Base-by-base conservation (phyloP, 2,888 invertebrate genomes). In the Abscondita cerata region DNA sequence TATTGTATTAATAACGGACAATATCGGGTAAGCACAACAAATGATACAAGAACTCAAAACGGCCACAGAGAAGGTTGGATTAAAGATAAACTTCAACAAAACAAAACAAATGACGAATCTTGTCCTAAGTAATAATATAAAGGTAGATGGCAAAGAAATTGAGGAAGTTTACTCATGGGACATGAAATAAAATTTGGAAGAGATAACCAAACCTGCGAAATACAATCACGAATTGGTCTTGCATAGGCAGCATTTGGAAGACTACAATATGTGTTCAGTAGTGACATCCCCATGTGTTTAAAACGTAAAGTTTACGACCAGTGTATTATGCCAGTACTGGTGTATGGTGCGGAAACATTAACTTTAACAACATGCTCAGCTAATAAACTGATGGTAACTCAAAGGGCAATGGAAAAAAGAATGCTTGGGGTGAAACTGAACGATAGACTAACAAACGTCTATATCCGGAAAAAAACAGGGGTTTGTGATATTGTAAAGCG, bases 281-380 rank as follows among this genome's bases (percentile, higher is more conserved):
- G 25, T 25, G 25, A 25, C 25, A 25, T 25, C 2, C 25, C 25
- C 6, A 25, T 25, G 25, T 25, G 25, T 6, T 25, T 4, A 25
- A 25, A 25, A 25, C 25, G 25, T 6, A 25, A 25, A 25, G 25
- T 44, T 44, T 44, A 13, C 15, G 18, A 44, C 11, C 44, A 4
- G 11, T 44, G 44, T 44, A 11, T 44, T 16, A 8, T 44, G 13
- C 44, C 44, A 44, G 44, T 44, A 12, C 44, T 44, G 5, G 15
- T 15, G 4, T 44, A 44, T 13, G 11, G 44, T 16, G 44, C 44
- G 15, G 44, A 44, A 47, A 47, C 47, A 15, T 20, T 18, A 47
- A 47, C 25, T n/a, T 11, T 47, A n/a, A 47, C 47, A n/a, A 47
- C 3, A 38, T 9, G 38, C 13, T 13, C 15, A 12, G 18, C 15